Percentiles rank a stretch among this genome's conserved stretches.
phyloP scores from a whole-genome alignment of 2,888 invertebrate genomes.

The Hyposoter dolosus region DNA sequence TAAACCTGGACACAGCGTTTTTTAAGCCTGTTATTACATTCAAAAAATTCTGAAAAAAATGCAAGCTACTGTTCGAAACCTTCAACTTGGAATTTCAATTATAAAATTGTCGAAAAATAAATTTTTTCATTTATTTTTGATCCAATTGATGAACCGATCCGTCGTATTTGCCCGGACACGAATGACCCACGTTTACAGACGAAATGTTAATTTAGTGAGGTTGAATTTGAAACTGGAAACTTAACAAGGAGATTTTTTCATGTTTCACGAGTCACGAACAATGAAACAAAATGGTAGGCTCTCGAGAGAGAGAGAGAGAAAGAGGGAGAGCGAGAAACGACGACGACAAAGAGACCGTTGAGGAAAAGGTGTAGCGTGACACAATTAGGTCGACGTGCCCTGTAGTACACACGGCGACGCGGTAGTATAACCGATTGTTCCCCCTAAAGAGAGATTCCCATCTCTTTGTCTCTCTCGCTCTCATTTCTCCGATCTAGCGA shows the following conservation, averaged over 20 bases:
- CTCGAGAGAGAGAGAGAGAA: not conserved
- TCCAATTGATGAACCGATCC: no score
- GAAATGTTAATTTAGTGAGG: not conserved
- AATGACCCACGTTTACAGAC: no score
- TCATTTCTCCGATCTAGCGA: not conserved
- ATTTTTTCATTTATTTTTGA: no score
- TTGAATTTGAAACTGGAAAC: not conserved
- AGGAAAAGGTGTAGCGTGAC: conserved; percentile 75
- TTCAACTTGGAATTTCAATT: no score
- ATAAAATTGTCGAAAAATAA: no score
- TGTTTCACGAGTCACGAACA: not conserved
- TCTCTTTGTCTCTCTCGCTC: conserved; percentile 20
- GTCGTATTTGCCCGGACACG: no score
- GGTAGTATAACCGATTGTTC: conserved; percentile 34
- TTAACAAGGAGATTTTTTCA: not conserved
- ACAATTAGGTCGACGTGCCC: conserved; percentile 78
- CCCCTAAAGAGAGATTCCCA: conserved; percentile 37
- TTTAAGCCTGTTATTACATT: no score
- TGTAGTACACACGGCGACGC: conserved; percentile 43
- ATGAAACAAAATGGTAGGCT: conserved; percentile 32
- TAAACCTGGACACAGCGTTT: no score
- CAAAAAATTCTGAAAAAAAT: no score
- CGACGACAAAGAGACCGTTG: conserved; percentile 59
- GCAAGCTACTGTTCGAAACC: no score
- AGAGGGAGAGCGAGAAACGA: not conserved